Evolutionary conservation across 2,113 vertebrate genomes (phyloP).

Genomic region (Sciurus niger): DNA sequence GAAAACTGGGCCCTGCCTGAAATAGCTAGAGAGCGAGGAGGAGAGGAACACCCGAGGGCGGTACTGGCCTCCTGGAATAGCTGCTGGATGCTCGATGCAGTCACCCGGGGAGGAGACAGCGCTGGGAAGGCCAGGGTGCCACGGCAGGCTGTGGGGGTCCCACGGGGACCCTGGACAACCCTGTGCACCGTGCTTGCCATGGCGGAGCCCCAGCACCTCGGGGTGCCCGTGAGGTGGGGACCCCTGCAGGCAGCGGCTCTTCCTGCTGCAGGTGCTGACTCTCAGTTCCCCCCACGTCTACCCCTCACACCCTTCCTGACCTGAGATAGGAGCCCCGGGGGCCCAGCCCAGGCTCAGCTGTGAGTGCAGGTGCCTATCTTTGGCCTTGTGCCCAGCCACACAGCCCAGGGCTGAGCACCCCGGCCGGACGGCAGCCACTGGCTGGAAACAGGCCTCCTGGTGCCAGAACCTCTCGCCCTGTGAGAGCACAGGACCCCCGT

Average conservation of each 20-base stretch:
- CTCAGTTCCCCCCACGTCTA: fast-evolving
- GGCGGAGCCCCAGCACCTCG: not conserved
- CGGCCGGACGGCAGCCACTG: not conserved
- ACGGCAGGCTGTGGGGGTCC: not conserved
- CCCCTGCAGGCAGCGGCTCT: not conserved
- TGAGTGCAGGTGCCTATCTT: not conserved
- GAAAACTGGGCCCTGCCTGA: not conserved
- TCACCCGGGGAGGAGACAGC: fast-evolving
- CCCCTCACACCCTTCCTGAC: not conserved
- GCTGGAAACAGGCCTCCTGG: not conserved
- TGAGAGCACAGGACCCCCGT: not conserved
- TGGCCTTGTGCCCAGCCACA: fast-evolving
- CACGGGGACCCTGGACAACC: not conserved
- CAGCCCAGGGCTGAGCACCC: not conserved
- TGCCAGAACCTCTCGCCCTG: not conserved
- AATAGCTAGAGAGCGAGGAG: not conserved
- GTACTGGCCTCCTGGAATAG: not conserved
- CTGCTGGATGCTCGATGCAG: not conserved
- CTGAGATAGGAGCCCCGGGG: not conserved
- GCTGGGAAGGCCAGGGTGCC: fast-evolving
- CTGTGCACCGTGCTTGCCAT: not conserved
- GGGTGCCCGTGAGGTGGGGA: fast-evolving
- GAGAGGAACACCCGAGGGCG: not conserved
- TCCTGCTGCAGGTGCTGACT: not conserved
- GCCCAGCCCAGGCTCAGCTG: not conserved